Evolutionary conservation across 2,888 invertebrate genomes (phyloP).

Genomic region (Rhingia rostrata): DNA sequence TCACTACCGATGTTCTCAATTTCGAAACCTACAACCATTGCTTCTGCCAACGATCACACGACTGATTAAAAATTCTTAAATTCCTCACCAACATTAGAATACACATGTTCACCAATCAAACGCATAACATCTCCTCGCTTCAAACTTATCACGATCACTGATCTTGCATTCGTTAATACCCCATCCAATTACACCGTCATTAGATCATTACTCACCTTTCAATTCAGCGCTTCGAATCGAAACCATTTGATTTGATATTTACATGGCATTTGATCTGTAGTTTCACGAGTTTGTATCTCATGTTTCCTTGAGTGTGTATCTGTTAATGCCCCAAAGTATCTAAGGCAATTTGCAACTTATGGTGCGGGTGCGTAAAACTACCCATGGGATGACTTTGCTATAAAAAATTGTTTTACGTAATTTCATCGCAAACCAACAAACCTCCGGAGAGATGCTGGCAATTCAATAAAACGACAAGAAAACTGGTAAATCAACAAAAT

Average conservation of each 20-base stretch:
- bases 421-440: conserved; percentile 14
- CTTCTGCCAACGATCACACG: no score
- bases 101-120: not conserved
- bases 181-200: conserved; percentile 56
- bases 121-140: conserved; percentile 11
- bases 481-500: conserved; percentile 62
- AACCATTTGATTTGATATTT: conserved; percentile 49
- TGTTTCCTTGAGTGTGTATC: not conserved
- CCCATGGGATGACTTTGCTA: conserved; percentile 25
- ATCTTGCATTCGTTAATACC: not conserved
- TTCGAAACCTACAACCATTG: no score
- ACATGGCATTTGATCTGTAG: conserved; percentile 36
- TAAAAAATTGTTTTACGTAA: conserved; percentile 36
- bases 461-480: conserved; percentile 10
- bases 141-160: conserved; percentile 10
- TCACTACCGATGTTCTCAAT: no score
- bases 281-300: conserved; percentile 7
- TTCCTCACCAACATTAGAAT: no score
- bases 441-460: conserved; percentile 20
- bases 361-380: conserved; percentile 51
- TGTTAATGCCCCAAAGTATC: not conserved
- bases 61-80: no score
- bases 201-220: conserved; percentile 61
- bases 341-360: conserved; percentile 7
- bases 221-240: conserved; percentile 17